phyloP scores from a whole-genome alignment of 2,113 vertebrate species.

The Nesogale talazaci region DNA sequence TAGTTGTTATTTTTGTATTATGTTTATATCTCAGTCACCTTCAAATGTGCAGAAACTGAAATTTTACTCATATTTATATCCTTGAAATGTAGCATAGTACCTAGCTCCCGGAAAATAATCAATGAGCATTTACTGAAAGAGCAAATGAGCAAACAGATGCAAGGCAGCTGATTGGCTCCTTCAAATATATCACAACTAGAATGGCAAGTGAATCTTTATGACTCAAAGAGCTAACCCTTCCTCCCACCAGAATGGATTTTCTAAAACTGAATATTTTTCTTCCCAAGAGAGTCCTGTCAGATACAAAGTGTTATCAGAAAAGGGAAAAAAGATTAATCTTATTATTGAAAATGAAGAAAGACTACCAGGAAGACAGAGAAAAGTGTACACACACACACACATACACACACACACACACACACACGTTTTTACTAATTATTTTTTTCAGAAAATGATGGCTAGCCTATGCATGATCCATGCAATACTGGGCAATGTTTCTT shows the following conservation, averaged over 20 bases:
- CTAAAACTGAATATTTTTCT: slow-evolving; percentile 2
- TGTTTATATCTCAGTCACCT: no score
- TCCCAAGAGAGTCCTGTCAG: not conserved
- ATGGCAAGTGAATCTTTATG: not conserved
- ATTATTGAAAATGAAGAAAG: not conserved
- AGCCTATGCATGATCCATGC: no score
- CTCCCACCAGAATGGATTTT: not conserved
- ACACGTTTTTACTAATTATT: not conserved
- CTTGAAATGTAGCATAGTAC: no score
- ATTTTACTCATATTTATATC: no score
- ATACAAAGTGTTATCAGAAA: not conserved
- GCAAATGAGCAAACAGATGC: not conserved
- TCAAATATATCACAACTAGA: slow-evolving; percentile 38
- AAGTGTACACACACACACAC: no score
- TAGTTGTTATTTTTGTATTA: no score
- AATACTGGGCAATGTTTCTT: not conserved
- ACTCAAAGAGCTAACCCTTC: slow-evolving; percentile 19
- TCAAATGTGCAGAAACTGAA: no score
- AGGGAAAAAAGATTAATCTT: not conserved
- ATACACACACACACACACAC: no score
- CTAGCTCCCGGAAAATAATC: no score
- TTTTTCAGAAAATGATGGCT: not conserved
- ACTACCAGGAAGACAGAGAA: slow-evolving; percentile 46
- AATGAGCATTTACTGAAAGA: no score
- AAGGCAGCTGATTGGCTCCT: not conserved